Conservation (phyloP, 2,888 invertebrate genomes). For the Ligdia adustata region DNA sequence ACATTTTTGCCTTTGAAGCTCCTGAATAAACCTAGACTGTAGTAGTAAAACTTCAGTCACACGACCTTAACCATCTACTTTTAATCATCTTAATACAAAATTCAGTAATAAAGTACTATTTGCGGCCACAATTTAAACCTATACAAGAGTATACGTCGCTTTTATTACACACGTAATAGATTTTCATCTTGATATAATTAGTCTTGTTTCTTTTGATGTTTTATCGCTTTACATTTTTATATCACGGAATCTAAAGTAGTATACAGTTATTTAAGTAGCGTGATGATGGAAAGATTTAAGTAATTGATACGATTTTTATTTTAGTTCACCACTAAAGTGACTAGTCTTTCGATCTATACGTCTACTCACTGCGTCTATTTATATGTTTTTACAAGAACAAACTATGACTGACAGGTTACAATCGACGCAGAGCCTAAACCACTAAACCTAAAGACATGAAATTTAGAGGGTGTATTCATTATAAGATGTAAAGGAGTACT, state of each 20-base stretch:
- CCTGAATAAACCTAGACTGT: no score
- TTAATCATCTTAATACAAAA: slow-evolving; percentile 18
- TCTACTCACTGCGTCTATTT: no score
- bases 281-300: slow-evolving; percentile 35
- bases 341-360: slow-evolving; percentile 7
- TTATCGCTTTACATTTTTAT: slow-evolving; percentile 72
- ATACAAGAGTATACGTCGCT: slow-evolving; percentile 57
- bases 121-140: slow-evolving; percentile 57
- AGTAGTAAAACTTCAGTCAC: slow-evolving; percentile 19
- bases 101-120: slow-evolving; percentile 16
- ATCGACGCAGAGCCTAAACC: no score
- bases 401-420: no score
- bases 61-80: slow-evolving; percentile 16
- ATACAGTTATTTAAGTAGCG: slow-evolving; percentile 54
- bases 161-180: slow-evolving; percentile 72
- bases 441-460: no score
- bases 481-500: no score
- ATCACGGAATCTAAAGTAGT: slow-evolving; percentile 58
- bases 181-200: slow-evolving; percentile 77
- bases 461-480: no score
- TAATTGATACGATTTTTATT: slow-evolving; percentile 26
- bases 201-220: slow-evolving; percentile 76
- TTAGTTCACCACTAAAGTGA: slow-evolving; percentile 14
- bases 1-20: no score
- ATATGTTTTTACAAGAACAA: no score